Conservation (phyloP, 2,888 invertebrate genomes). For the Actias luna region DNA sequence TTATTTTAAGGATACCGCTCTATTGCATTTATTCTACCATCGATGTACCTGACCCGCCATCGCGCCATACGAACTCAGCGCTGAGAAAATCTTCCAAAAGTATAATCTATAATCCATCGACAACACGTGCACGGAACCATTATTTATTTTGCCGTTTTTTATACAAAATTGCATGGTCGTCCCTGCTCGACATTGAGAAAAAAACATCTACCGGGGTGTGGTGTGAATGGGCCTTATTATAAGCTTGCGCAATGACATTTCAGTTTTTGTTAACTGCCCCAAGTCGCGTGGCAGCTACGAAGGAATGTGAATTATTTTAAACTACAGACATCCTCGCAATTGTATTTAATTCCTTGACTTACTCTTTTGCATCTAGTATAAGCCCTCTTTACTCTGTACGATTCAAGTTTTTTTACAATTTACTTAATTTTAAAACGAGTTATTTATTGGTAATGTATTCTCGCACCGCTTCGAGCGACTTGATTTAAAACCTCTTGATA, state of each 20-base stretch:
- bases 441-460: no score
- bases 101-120: constrained; percentile 78
- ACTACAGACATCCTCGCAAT: constrained; percentile 27
- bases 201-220: constrained; percentile 66
- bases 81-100: constrained; percentile 76
- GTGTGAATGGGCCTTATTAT: constrained; percentile 78
- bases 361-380: neutral
- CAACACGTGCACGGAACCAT: constrained; percentile 79
- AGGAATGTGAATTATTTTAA: constrained; percentile 44
- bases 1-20: constrained; percentile 34
- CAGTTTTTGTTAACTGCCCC: constrained; percentile 59
- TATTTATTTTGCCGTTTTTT: constrained; percentile 81
- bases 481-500: no score
- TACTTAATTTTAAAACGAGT: no score
- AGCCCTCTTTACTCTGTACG: neutral
- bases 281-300: constrained; percentile 63
- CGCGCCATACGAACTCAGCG: constrained; percentile 57
- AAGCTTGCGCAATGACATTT: constrained; percentile 77
- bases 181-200: constrained; percentile 64
- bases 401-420: neutral
- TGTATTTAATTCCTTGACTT: neutral
- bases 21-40: constrained; percentile 34
- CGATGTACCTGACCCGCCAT: constrained; percentile 67
- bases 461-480: no score
- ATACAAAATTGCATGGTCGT: constrained; percentile 75